phyloP scores from a whole-genome alignment of 2,113 vertebrate species.

The Leiothrix lutea region DNA sequence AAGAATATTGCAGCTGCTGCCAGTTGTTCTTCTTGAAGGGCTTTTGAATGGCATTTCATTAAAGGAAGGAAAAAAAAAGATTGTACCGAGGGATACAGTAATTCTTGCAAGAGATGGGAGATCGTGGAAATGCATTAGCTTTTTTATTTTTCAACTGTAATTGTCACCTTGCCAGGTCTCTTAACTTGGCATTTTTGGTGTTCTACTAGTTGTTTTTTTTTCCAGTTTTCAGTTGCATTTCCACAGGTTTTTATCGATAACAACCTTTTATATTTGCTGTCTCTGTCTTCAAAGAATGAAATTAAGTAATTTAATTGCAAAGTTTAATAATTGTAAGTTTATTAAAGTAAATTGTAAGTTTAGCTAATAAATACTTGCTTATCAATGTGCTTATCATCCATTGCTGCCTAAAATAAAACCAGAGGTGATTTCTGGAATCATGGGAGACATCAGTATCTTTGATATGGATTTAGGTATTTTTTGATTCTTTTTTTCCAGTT shows the following conservation, averaged over 20 bases:
- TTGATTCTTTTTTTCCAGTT: not conserved
- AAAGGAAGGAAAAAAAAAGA: not conserved
- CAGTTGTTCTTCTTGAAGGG: constrained; percentile 40
- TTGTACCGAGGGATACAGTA: not conserved
- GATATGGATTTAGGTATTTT: not conserved
- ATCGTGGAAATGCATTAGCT: not conserved
- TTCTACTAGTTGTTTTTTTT: not conserved
- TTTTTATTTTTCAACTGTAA: constrained; percentile 13
- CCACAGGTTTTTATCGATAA: not conserved
- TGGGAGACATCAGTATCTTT: not conserved
- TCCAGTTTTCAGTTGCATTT: not conserved
- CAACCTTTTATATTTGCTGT: not conserved
- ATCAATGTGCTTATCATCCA: accelerated
- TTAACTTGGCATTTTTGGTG: not conserved
- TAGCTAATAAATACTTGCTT: not conserved
- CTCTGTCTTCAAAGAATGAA: not conserved
- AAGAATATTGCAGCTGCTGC: constrained; percentile 33
- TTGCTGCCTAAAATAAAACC: not conserved
- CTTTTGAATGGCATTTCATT: constrained; percentile 40
- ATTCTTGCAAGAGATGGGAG: not conserved
- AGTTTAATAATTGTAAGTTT: too few species aligned
- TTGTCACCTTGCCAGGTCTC: not conserved
- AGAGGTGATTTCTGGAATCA: not conserved
- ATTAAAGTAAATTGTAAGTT: not conserved
- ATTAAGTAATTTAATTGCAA: not conserved